These are phyloP conservation scores for Stomatorhinus ivindoensis DNA, from an alignment of 2,113 vertebrate species.

Conservation along the genomic window DNA sequence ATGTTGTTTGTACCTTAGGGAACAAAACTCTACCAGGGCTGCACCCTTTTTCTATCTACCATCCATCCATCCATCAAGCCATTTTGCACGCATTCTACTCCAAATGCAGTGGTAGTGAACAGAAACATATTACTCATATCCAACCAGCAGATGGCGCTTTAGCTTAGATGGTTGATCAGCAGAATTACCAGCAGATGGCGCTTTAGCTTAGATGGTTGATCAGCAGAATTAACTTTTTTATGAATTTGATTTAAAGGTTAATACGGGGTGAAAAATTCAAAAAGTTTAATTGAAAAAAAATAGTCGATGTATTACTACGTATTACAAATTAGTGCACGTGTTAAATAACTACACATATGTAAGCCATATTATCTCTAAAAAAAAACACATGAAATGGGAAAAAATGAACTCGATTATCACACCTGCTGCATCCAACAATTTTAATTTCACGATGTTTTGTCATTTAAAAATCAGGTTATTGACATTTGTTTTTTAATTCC, in stretches of 20 bases:
- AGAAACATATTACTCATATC: background rate
- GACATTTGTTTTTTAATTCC: background rate
- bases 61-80: background rate
- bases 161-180: background rate
- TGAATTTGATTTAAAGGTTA: background rate
- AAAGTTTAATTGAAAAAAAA: background rate
- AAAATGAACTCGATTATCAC: background rate
- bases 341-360: background rate
- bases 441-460: background rate
- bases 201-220: conserved; percentile 10
- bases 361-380: background rate
- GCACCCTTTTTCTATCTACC: background rate
- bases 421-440: background rate
- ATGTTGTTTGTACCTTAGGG: background rate
- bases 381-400: background rate
- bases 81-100: background rate
- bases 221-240: background rate
- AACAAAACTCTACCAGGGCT: background rate
- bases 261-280: background rate
- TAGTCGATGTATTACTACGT: background rate
- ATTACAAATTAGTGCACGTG: background rate
- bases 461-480: background rate
- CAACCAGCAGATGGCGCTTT: conserved; percentile 48
- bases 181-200: conserved; percentile 24
- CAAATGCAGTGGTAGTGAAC: background rate